These are phyloP conservation scores for Drosophila willistoni DNA, from an alignment of 1,140 invertebrate species.

Conservation along the genomic window DNA sequence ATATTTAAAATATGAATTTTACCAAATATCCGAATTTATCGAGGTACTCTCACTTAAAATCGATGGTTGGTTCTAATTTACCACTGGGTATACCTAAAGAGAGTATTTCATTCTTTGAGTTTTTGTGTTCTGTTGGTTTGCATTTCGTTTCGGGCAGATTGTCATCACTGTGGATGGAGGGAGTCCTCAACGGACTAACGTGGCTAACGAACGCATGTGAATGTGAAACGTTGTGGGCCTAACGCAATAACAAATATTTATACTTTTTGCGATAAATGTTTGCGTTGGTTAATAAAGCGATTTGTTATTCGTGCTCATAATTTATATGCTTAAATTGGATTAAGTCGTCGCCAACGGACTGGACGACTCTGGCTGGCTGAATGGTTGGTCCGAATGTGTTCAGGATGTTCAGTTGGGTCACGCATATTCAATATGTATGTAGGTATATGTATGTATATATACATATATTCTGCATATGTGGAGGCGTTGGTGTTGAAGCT, in stretches of 20 bases:
- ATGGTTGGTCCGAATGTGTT: background rate
- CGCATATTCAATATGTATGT: background rate
- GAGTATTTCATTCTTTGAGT: background rate
- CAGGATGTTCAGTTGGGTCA: constrained; percentile 7
- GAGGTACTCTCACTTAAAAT: no score
- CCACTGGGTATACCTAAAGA: constrained; percentile 28
- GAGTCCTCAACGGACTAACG: background rate
- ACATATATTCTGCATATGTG: constrained; percentile 15
- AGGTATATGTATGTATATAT: no score
- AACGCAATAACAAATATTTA: constrained; percentile 82
- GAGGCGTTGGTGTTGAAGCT: constrained; percentile 47
- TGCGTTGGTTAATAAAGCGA: constrained; percentile 82
- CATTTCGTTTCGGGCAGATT: constrained; percentile 49
- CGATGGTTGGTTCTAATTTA: constrained; percentile 12
- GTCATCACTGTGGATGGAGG: constrained; percentile 46
- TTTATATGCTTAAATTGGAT: constrained; percentile 80
- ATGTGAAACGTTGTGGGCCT: constrained; percentile 33
- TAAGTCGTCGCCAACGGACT: constrained; percentile 59
- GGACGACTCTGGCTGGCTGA: constrained; percentile 9
- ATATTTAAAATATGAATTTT: no score
- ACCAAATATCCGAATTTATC: no score
- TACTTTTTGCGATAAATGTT: constrained; percentile 82
- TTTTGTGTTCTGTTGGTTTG: background rate
- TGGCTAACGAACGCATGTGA: background rate
- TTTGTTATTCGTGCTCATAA: constrained; percentile 78